Evolutionary conservation across 1,140 invertebrate species (phyloP).

Genomic region (Ceratina japonica): DNA sequence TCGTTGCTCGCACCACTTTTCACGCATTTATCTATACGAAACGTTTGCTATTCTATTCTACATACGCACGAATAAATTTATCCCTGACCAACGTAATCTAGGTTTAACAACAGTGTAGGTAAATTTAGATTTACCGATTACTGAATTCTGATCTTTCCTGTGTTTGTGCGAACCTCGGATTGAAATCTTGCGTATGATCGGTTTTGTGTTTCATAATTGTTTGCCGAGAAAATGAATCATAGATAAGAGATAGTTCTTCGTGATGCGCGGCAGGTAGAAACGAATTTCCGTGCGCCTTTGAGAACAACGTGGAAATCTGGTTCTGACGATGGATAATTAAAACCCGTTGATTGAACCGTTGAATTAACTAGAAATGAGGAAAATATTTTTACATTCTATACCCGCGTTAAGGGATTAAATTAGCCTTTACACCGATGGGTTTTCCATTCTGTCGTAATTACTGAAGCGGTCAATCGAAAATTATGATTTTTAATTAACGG

Average conservation of each 20-base stretch:
- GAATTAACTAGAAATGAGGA: too few species aligned
- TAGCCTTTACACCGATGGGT: neutral
- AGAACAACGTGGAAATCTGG: neutral
- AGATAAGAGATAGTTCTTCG: neutral
- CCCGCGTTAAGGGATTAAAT: neutral
- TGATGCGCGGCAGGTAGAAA: neutral
- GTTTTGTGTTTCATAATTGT: conserved; percentile 14
- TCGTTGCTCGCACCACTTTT: neutral
- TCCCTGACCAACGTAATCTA: too few species aligned
- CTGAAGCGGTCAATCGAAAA: neutral
- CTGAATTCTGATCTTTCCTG: too few species aligned
- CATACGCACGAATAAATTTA: too few species aligned
- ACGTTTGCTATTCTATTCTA: too few species aligned
- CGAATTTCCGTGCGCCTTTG: neutral
- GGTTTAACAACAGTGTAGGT: too few species aligned
- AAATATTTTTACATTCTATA: neutral
- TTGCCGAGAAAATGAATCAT: neutral
- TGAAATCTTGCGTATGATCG: conserved; percentile 22
- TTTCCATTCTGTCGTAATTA: neutral
- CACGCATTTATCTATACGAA: too few species aligned
- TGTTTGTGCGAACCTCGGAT: neutral
- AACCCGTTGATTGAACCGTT: too few species aligned
- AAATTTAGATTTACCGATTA: too few species aligned
- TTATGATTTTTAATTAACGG: neutral
- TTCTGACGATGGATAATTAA: neutral